Percentiles rank a stretch among this genome's conserved stretches.
Evolutionary conservation across 2,888 invertebrate species (phyloP).

Genomic region (Scaptomyza parva): DNA sequence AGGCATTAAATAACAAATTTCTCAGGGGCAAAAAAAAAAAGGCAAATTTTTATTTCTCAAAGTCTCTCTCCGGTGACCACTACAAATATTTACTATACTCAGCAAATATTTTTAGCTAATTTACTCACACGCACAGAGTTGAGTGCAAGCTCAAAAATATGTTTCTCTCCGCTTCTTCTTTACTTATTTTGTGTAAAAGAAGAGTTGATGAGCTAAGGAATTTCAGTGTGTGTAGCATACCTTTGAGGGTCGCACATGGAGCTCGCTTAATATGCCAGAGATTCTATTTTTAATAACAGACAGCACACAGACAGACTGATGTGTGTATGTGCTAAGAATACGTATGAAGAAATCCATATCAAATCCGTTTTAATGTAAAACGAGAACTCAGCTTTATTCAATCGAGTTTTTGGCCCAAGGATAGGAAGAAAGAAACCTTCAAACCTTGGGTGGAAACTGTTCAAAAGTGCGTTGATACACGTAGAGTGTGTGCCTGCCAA

Average conservation of each 20-base stretch:
- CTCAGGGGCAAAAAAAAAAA: not conserved
- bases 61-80: not conserved
- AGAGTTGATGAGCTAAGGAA: slow-evolving; percentile 19
- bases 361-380: slow-evolving; percentile 71
- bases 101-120: not conserved
- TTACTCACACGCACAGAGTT: slow-evolving; percentile 24
- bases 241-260: slow-evolving; percentile 25
- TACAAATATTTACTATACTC: not conserved
- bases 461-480: slow-evolving; percentile 64
- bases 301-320: slow-evolving; percentile 43
- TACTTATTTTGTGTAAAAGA: not conserved
- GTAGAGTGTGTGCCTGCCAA: slow-evolving; percentile 72
- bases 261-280: slow-evolving; percentile 35
- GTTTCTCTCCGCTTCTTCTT: not conserved
- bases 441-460: slow-evolving; percentile 14
- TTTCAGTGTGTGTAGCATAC: slow-evolving; percentile 18
- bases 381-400: slow-evolving; percentile 42
- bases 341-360: slow-evolving; percentile 68
- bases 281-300: slow-evolving; percentile 69
- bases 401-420: slow-evolving; percentile 47
- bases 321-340: slow-evolving; percentile 32
- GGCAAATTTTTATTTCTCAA: not conserved
- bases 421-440: slow-evolving; percentile 10
- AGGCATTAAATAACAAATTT: not conserved
- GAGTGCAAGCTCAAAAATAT: not conserved